Evolutionary conservation across 2,797 vertebrate species (phyloP).

Genomic region (Sebastes matsubarae): DNA sequence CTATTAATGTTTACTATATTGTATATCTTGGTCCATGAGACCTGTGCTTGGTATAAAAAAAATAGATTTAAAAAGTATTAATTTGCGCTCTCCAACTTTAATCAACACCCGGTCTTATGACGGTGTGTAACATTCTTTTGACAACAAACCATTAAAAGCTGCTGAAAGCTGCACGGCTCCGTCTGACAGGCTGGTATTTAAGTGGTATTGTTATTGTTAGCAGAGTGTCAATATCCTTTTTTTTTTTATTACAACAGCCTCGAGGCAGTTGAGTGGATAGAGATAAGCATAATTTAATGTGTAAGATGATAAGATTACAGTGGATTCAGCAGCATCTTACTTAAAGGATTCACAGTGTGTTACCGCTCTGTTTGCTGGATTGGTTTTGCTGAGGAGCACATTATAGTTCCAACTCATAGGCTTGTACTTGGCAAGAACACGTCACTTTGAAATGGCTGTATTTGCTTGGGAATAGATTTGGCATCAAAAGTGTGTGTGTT

Average conservation of each 20-base stretch:
- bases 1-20: background rate
- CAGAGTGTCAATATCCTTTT: slow-evolving; percentile 2
- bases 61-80: background rate
- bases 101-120: background rate
- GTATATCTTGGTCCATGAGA: background rate
- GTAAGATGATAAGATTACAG: slow-evolving; percentile 21
- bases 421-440: slow-evolving; percentile 60
- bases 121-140: background rate
- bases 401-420: slow-evolving; percentile 40
- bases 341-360: slow-evolving; percentile 15
- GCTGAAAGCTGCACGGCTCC: background rate
- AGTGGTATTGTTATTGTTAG: slow-evolving; percentile 15
- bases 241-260: background rate
- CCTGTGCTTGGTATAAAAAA: background rate
- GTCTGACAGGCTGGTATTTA: slow-evolving; percentile 2
- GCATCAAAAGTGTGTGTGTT: slow-evolving; percentile 37
- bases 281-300: slow-evolving; percentile 11
- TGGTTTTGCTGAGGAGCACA: slow-evolving; percentile 19
- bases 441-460: slow-evolving; percentile 57
- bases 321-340: slow-evolving; percentile 19
- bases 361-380: slow-evolving; percentile 6
- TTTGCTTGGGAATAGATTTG: slow-evolving; percentile 68
- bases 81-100: background rate
- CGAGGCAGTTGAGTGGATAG: slow-evolving; percentile 3
- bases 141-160: background rate